Base-by-base conservation (phyloP, 2,888 invertebrate species). In the Selenia dentaria region DNA sequence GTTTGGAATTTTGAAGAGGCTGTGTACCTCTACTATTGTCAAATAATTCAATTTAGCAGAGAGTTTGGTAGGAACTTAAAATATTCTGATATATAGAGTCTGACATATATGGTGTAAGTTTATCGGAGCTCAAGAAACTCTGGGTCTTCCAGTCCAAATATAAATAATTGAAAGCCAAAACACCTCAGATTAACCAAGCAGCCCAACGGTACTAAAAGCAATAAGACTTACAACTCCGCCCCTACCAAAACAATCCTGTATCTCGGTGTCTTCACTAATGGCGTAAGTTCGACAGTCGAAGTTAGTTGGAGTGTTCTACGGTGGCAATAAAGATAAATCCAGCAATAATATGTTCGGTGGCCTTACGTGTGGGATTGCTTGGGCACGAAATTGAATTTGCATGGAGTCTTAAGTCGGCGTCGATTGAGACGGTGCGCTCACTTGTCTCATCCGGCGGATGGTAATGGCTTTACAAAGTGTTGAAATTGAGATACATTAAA, bases 251-350 rank as follows among this genome's bases (percentile, higher is more conserved):
- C 90, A 87, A 86, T 89, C 81, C 86, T 82, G 88, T 90, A 83
- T 88, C 83, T 87, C 84, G 80, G 90, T 87, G 88, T 89, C 83
- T 87, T 88, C 87, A 75, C 88, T 90, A 90, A 90, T 89, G 88
- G 90, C 84, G 76, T 72, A 90, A 90, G 80, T 89, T 90, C 88
- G 89, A 88, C 90, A 87, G 86, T 83, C 87, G 86, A 89, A 88
- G 82, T 90, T 87, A 87, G 83, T 88, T 87, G 75, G 83, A 88
- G 85, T 88, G 88, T 83, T 89, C 84, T 84, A 87, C 84, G 78
- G 81, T 81, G 79, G 87, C 89, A 87, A 89, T 90, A 89, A 90
- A 90, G 86, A 90, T 90, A 90, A 90, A 89, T 90, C 90, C 89
- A 84, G 83, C 86, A 86, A 90, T 90, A 90, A 90, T 86, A 89